Percentiles rank a stretch among this genome's conserved stretches.
These are phyloP conservation scores for Mormyrus iriodes DNA, from an alignment of 2,113 vertebrate genomes.

Conservation along the genomic window DNA sequence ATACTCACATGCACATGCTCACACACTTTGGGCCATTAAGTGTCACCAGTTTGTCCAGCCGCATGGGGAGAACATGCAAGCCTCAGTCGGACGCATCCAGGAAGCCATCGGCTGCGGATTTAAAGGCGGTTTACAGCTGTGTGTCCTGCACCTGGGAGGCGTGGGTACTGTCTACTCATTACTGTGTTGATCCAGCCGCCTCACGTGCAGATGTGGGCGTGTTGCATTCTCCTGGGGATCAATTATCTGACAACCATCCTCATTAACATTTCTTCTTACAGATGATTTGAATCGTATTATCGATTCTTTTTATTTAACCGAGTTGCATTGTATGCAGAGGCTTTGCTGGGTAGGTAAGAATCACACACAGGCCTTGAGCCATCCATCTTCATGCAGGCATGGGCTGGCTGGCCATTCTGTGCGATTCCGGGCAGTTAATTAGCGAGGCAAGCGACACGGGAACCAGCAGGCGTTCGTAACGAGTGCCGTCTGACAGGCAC, in stretches of 20 bases:
- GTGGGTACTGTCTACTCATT: background rate
- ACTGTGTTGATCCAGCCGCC: background rate
- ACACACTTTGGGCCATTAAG: background rate
- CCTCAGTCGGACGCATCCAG: background rate
- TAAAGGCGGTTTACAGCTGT: background rate
- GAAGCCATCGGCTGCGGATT: background rate
- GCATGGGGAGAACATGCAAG: background rate
- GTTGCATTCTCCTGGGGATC: background rate
- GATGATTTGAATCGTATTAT: constrained; percentile 1
- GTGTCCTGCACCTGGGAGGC: background rate
- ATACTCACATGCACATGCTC: background rate
- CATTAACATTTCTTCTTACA: background rate
- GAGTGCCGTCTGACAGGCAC: background rate
- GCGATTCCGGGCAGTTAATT: background rate
- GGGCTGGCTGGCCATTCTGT: background rate
- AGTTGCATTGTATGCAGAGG: background rate
- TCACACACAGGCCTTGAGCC: background rate
- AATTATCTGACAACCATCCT: background rate
- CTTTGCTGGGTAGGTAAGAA: background rate
- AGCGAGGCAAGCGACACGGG: background rate
- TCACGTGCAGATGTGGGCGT: background rate
- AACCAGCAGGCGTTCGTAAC: background rate
- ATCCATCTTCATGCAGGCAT: background rate
- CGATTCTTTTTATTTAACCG: background rate
- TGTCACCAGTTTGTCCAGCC: background rate